Evolutionary conservation across 2,113 vertebrate genomes (phyloP), one percentile per base, ranked within the genome.

Genomic region (Cynoglossus semilaevis): DNA sequence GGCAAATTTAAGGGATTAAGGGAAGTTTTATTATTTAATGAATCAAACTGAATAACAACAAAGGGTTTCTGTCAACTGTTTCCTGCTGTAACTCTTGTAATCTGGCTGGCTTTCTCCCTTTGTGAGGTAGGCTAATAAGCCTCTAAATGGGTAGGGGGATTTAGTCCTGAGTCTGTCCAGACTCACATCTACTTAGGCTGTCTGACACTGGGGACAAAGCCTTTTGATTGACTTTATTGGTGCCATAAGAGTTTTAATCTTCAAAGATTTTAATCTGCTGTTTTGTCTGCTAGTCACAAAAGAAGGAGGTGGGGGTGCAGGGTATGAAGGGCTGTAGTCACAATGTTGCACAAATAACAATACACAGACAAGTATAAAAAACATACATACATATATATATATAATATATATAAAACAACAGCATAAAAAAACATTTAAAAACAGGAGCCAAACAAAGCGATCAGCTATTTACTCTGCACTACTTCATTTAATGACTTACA

Each of bases 261-360:
- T 87, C 82, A 89, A 90, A 87, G 83, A 86, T 88, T 86, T 86
- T 75, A 86, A 87, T 87, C 77, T 77, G 70, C 57, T 83, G 67
- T 85, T 88, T 82, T 80, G 80, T 90, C 80, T 88, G 71, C 85
- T 80, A 80, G 76, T 86, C 71, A 84, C 76, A 82, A 81, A 70
- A 76, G 47, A 65, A 49, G 63, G 54, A 42, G 18, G 34, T 49
- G 54, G 44, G 22, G 22, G 22, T 29, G 22, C 3, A 47, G 35
- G 63, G 62, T 58, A 15, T 44, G 35, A 29, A 62, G 37, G 41
- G 65, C 55, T 81, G 76, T 84, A 83, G 76, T 88, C 79, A 80
- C 61, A 76, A 78, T 44, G 78, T 72, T 72, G 51, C 58, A 76
- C 76, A 67, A 29, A 62, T 51, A 0, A 65, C 70, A 75, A 57